phyloP scores from a whole-genome alignment of 2,888 invertebrate genomes.

The Pheosia gnoma region DNA sequence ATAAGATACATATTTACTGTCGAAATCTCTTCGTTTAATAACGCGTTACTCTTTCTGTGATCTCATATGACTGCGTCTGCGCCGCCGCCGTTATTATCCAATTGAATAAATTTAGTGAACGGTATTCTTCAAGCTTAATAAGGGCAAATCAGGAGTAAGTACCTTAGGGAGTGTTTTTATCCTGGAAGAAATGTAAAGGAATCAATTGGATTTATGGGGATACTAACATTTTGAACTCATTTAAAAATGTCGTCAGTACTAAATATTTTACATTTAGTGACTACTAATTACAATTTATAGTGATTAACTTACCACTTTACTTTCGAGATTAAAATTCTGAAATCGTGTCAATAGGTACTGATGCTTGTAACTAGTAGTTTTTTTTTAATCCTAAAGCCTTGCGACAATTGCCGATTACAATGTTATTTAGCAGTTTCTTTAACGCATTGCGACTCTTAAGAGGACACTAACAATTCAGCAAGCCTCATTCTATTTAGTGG shows the following conservation, averaged over 20 bases:
- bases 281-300: too few species aligned
- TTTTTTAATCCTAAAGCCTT: not conserved
- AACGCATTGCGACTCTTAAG: not conserved
- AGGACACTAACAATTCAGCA: conserved; percentile 9
- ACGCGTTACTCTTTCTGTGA: conserved; percentile 13
- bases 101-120: conserved; percentile 61
- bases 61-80: conserved; percentile 38
- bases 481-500: conserved; percentile 51
- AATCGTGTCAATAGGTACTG: too few species aligned
- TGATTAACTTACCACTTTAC: too few species aligned
- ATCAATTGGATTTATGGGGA: not conserved
- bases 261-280: too few species aligned
- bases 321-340: too few species aligned
- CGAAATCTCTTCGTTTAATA: conserved; percentile 5
- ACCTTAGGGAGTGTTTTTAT: conserved; percentile 16
- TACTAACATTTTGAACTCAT: not conserved
- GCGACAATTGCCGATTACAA: not conserved
- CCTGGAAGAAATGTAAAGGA: not conserved
- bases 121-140: conserved; percentile 45
- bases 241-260: not conserved
- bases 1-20: not conserved
- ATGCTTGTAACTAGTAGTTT: too few species aligned
- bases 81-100: conserved; percentile 58
- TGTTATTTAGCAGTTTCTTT: not conserved
- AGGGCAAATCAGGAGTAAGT: conserved; percentile 44